Percentiles rank a stretch among this genome's conserved stretches.
These are phyloP conservation scores for Tupiocoris notatus DNA, from an alignment of 2,888 invertebrate genomes.

Conservation along the genomic window DNA sequence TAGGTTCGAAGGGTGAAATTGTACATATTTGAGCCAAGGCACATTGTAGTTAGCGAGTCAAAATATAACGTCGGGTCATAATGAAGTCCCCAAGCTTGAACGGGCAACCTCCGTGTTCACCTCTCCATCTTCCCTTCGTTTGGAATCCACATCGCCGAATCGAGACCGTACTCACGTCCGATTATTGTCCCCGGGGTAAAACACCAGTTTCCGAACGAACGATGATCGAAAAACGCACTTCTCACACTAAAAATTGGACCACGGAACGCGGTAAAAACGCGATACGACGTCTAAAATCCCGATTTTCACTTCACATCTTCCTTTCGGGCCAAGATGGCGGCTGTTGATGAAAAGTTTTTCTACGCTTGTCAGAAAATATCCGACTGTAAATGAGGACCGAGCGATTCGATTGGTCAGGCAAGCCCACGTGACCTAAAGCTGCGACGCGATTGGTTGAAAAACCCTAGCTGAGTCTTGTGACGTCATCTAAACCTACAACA, in stretches of 20 bases:
- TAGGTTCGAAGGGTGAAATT: conserved; percentile 51
- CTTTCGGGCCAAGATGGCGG: conserved; percentile 86
- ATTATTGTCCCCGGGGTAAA: neutral
- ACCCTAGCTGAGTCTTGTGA: conserved; percentile 47
- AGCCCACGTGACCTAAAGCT: conserved; percentile 56
- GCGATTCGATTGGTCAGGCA: conserved; percentile 54
- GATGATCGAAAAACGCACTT: neutral
- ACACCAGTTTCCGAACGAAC: neutral
- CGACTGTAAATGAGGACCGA: conserved; percentile 56
- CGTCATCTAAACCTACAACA: no score
- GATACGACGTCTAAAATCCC: conserved; percentile 57
- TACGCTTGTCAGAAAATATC: conserved; percentile 86
- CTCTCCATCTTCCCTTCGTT: conserved; percentile 67
- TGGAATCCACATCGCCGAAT: neutral
- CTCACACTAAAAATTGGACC: neutral
- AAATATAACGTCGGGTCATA: conserved; percentile 74
- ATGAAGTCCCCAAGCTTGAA: conserved; percentile 65
- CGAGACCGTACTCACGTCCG: neutral
- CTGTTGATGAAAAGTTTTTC: conserved; percentile 91
- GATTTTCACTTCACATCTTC: conserved; percentile 66
- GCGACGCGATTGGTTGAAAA: conserved; percentile 54
- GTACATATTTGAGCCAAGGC: conserved; percentile 67
- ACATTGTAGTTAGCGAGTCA: conserved; percentile 66
- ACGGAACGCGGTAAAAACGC: conserved; percentile 55
- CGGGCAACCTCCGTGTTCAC: conserved; percentile 58